A percentile compares a stretch with the other conserved stretches of the same genome.
These are phyloP conservation scores for Pomatostomus ruficeps DNA, from an alignment of 2,113 vertebrate species.

Conservation along the genomic window DNA sequence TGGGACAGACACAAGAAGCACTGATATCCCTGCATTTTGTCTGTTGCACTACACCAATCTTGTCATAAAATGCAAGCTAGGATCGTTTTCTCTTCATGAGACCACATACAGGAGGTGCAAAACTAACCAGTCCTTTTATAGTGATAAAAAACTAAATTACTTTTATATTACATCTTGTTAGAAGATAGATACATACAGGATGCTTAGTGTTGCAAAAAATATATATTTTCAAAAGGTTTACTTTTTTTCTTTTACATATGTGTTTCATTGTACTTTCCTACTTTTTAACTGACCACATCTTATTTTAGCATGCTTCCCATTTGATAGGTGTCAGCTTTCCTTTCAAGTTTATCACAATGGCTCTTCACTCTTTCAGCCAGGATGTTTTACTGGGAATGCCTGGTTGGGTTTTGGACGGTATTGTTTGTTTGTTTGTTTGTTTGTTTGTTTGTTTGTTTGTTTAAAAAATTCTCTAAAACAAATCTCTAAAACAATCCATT, in stretches of 20 bases:
- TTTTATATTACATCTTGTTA: background rate
- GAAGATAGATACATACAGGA: background rate
- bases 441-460: background rate
- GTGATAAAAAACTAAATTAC: background rate
- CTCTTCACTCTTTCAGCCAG: background rate
- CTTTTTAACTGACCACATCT: background rate
- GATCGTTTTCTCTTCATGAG: background rate
- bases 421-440: background rate
- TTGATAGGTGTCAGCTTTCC: background rate
- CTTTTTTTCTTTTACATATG: background rate
- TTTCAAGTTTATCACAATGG: background rate
- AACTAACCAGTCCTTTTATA: background rate
- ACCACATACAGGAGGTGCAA: background rate
- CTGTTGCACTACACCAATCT: accelerated
- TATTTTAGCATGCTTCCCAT: background rate
- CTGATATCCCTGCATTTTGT: background rate
- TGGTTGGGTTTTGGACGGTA: background rate
- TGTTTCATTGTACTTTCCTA: background rate
- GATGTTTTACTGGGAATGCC: background rate
- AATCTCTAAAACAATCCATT: background rate
- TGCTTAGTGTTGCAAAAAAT: background rate
- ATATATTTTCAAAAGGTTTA: accelerated
- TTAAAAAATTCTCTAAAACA: background rate
- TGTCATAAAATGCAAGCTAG: background rate
- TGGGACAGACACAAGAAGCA: background rate